Evolutionary conservation across 2,797 vertebrate species (phyloP), one percentile per base, ranked within the genome.

Genomic region (Enteromius argenteus): DNA sequence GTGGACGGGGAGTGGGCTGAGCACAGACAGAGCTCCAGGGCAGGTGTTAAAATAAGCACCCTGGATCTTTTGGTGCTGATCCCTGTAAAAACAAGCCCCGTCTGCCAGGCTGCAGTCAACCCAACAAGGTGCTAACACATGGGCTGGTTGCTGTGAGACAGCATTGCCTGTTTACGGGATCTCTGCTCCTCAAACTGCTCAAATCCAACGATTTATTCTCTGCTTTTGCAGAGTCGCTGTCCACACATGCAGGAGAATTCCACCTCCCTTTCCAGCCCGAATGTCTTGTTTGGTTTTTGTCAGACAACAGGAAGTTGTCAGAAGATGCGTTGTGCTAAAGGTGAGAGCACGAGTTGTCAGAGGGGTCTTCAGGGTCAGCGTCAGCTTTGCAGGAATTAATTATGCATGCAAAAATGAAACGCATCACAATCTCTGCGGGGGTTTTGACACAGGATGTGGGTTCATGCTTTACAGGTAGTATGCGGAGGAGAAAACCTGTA

Each of bases 41-140:
- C 93, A 94, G 95, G 93, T 95, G 95, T 94, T 94, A 94, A 95
- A 95, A 95, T 95, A 94, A 94, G 92, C 90, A 89, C 92, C 90
- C 94, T 89, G 91, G 94, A 92, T 95, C 92, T 92, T 95, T 93
- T 92, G 85, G 92, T 93, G 92, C 94, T 91, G 92, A 95, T 94
- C 90, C 87, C 91, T 91, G 92, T 91, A 95, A 94, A 96, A 96
- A 94, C 93, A 95, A 93, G 93, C 89, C 60, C 93, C 91, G 92
- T 94, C 94, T 93, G 91, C 92, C 95, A 94, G 92, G 89, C 90
- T 87, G 87, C 86, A 89, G 92, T 93, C 93, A 68, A 91, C 92
- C 93, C 93, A 93, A 92, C 95, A 94, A 94, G 87, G 88, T 87
- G 93, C 93, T 93, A 90, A 88, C 85, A 86, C 87, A 86, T 84